Conservation (phyloP, 2,113 vertebrate genomes). For the Malurus cyaneus region DNA sequence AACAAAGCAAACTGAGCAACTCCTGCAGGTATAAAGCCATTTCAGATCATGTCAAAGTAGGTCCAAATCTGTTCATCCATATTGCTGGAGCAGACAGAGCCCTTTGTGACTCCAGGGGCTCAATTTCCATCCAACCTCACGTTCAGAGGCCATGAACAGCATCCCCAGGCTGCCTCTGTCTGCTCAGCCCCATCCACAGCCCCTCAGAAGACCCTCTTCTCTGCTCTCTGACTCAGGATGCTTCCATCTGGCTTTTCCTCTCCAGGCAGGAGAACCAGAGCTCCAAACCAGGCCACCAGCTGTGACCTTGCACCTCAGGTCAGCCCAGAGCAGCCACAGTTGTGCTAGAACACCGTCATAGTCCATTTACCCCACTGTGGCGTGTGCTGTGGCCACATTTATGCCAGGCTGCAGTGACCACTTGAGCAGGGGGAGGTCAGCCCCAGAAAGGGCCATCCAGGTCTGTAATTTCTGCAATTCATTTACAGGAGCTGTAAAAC, state of each 20-base stretch:
- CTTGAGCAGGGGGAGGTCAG: background rate
- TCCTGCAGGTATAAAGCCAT: background rate
- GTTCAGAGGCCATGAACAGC: background rate
- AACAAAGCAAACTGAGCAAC: background rate
- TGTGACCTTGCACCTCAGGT: background rate
- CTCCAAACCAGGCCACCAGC: background rate
- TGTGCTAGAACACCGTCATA: accelerated
- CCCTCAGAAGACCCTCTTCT: background rate
- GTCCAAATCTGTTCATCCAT: background rate
- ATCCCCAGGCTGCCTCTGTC: background rate
- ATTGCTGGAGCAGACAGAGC: background rate
- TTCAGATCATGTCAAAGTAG: background rate
- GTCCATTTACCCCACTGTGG: accelerated
- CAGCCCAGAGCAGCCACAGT: background rate
- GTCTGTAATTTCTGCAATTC: background rate
- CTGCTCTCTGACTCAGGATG: background rate
- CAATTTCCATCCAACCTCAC: background rate
- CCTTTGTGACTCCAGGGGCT: background rate
- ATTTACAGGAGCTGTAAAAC: background rate
- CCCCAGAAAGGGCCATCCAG: background rate
- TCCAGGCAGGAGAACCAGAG: background rate
- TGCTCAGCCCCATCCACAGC: accelerated
- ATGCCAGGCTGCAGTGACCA: background rate
- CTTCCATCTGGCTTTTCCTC: background rate
- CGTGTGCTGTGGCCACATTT: accelerated